Evolutionary conservation across 2,888 invertebrate species (phyloP).

Genomic region (Andrena haemorrhoa): DNA sequence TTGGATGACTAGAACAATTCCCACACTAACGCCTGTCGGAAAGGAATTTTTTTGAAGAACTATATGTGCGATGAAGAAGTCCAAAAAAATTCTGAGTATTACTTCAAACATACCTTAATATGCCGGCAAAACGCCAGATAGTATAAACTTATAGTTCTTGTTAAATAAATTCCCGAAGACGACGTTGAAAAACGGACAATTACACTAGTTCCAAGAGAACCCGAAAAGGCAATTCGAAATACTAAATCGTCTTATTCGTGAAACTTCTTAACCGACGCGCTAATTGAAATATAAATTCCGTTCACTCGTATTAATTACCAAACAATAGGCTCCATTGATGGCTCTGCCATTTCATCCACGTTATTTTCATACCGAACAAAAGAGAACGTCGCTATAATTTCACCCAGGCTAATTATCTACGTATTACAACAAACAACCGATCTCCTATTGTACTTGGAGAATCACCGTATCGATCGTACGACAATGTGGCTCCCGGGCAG

Average conservation of each 20-base stretch:
- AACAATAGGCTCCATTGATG: slow-evolving; percentile 28
- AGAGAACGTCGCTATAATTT: slow-evolving; percentile 15
- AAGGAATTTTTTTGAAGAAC: too few relatives aligned
- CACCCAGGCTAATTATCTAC: slow-evolving; percentile 34
- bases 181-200: neutral
- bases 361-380: slow-evolving; percentile 33
- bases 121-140: too few relatives aligned
- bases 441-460: slow-evolving; percentile 32
- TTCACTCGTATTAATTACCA: slow-evolving; percentile 17
- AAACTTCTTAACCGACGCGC: slow-evolving; percentile 11
- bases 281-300: slow-evolving; percentile 16
- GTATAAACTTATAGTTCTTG: too few relatives aligned
- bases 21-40: too few relatives aligned
- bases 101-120: too few relatives aligned
- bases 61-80: too few relatives aligned
- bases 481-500: slow-evolving; percentile 2
- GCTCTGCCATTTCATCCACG: neutral
- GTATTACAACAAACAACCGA: slow-evolving; percentile 32
- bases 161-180: too few relatives aligned
- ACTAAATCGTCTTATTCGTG: slow-evolving; percentile 1
- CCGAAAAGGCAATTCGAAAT: neutral
- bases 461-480: slow-evolving; percentile 31
- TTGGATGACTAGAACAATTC: too few relatives aligned
- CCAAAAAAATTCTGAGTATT: too few relatives aligned
- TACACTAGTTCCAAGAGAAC: neutral